A percentile compares a stretch with the other conserved stretches of the same genome.
Evolutionary conservation across 2,113 vertebrate species (phyloP).

Genomic region (Callocephalon fimbriatum): DNA sequence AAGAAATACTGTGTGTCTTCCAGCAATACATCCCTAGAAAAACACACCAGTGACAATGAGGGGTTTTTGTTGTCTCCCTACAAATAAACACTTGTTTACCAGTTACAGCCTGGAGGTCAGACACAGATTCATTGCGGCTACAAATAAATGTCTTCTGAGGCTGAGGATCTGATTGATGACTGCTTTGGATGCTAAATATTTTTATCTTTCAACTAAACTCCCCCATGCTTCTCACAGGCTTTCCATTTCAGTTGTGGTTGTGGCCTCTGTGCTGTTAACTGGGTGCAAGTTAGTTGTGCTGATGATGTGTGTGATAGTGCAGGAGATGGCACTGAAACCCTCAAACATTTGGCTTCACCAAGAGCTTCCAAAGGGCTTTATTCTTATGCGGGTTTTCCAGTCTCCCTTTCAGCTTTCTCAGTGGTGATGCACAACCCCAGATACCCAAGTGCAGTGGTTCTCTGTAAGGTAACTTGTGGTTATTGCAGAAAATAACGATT

Average conservation of each 20-base stretch:
- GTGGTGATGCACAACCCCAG: background rate
- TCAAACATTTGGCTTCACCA: background rate
- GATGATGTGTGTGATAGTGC: background rate
- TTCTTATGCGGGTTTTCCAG: background rate
- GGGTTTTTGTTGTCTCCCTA: background rate
- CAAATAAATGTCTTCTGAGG: background rate
- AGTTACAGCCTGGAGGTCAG: background rate
- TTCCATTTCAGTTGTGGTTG: background rate
- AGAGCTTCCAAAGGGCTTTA: background rate
- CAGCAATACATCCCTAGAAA: background rate
- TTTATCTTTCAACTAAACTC: background rate
- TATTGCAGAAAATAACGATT: background rate
- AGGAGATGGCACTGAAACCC: background rate
- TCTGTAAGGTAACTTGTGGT: no score
- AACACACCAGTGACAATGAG: background rate
- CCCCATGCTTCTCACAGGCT: background rate
- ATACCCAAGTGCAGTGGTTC: background rate
- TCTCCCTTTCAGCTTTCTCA: background rate
- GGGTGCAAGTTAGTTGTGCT: background rate
- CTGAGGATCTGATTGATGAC: background rate
- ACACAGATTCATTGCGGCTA: background rate
- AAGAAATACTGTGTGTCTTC: background rate
- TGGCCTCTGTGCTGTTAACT: background rate
- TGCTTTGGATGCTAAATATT: background rate
- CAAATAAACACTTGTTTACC: background rate